Percentiles rank a stretch among this genome's conserved stretches.
phyloP scores from a whole-genome alignment of 2,888 invertebrate genomes.

The Pyralis farinalis region DNA sequence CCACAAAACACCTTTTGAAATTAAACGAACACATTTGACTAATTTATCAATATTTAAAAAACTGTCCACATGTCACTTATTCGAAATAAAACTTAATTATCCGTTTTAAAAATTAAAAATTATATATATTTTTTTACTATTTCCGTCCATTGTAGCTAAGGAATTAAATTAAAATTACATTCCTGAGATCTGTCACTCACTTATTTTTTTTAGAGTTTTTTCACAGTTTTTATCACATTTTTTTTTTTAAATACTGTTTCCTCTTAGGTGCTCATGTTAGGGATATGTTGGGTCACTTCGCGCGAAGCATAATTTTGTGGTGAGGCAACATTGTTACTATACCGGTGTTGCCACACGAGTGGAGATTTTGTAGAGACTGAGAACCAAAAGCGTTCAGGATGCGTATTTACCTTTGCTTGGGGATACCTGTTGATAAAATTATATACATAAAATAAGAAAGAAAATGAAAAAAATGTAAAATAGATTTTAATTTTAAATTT shows the following conservation, averaged over 20 bases:
- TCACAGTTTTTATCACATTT: constrained; percentile 74
- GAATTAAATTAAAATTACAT: constrained; percentile 63
- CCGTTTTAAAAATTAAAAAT: constrained; percentile 35
- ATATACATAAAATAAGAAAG: too few relatives aligned
- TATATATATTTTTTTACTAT: constrained; percentile 35
- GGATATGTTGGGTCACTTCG: constrained; percentile 33
- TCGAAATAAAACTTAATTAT: constrained; percentile 21
- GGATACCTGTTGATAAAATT: constrained; percentile 46
- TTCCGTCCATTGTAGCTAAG: constrained; percentile 50
- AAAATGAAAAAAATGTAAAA: too few relatives aligned
- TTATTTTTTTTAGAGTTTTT: constrained; percentile 64
- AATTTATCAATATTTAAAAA: constrained; percentile 28
- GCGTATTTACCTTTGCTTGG: constrained; percentile 63
- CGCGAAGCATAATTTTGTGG: constrained; percentile 24
- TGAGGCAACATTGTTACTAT: constrained; percentile 26
- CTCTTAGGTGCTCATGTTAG: constrained; percentile 39
- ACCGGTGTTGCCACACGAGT: constrained; percentile 43
- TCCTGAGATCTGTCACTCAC: constrained; percentile 78
- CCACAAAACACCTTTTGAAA: too few relatives aligned
- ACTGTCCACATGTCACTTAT: constrained; percentile 21
- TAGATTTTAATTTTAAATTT: too few relatives aligned
- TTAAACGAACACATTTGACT: constrained; percentile 47
- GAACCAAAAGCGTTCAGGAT: constrained; percentile 62
- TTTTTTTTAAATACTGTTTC: constrained; percentile 65
- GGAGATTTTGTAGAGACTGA: constrained; percentile 51